Conservation (phyloP, 2,888 invertebrate species). For the Caenorhabditis imperialis region DNA sequence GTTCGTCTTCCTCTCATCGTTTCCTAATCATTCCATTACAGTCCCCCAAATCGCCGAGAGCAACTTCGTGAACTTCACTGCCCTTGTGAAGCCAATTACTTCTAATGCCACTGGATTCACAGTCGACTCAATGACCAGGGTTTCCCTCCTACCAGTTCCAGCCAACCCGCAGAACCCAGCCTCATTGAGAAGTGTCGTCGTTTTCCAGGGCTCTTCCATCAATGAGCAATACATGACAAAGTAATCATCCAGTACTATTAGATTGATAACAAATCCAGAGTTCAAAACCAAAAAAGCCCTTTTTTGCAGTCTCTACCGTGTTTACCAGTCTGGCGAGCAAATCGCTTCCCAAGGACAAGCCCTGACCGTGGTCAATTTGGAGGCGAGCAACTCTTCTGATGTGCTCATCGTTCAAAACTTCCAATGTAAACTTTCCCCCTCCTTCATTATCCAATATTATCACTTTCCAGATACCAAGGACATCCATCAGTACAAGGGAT, state of each 20-base stretch:
- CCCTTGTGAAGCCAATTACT: background rate
- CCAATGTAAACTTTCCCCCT: slow-evolving; percentile 3
- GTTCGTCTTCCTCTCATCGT: too few species aligned
- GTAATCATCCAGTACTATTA: slow-evolving; percentile 2
- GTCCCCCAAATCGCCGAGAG: slow-evolving; percentile 3
- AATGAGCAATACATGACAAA: slow-evolving; percentile 2
- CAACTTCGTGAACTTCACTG: slow-evolving; percentile 3
- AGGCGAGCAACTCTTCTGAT: slow-evolving; percentile 12
- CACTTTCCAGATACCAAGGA: slow-evolving; percentile 8
- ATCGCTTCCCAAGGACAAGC: slow-evolving; percentile 1
- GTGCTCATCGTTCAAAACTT: slow-evolving; percentile 16
- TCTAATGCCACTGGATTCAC: slow-evolving; percentile 5
- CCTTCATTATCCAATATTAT: background rate
- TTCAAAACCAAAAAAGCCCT: too few species aligned
- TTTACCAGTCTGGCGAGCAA: slow-evolving; percentile 14
- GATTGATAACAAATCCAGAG: too few species aligned
- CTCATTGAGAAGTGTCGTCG: slow-evolving; percentile 12
- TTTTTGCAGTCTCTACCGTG: slow-evolving; percentile 8
- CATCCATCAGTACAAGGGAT: slow-evolving; percentile 13
- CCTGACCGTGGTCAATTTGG: slow-evolving; percentile 16
- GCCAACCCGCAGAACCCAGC: background rate
- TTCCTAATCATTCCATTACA: slow-evolving; percentile 12
- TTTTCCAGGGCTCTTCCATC: slow-evolving; percentile 9
- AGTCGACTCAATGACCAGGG: slow-evolving; percentile 7
- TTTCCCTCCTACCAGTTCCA: slow-evolving; percentile 19